Conservation (phyloP, 2,797 vertebrate genomes). For the Lepilemur ruficaudatus region DNA sequence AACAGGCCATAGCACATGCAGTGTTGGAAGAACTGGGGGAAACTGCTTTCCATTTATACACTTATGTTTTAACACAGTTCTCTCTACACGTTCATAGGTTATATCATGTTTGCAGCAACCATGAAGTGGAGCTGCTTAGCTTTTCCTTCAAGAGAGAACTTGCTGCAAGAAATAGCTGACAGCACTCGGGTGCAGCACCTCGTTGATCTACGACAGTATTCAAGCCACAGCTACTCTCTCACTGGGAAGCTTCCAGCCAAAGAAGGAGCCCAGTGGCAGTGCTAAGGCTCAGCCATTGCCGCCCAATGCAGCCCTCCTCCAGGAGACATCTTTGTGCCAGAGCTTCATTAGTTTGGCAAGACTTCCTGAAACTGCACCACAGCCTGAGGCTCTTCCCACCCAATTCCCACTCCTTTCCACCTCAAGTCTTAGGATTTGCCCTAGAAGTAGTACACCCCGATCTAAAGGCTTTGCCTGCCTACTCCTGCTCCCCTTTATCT, state of each 20-base stretch:
- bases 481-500: no score
- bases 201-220: not conserved
- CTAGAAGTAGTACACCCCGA: fast-evolving
- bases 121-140: not conserved
- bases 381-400: not conserved
- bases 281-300: not conserved
- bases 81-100: not conserved
- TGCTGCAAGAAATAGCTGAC: not conserved
- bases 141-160: not conserved
- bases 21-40: not conserved
- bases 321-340: not conserved
- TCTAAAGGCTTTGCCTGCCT: not conserved
- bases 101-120: not conserved
- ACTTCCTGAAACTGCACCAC: not conserved
- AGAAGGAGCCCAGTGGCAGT: not conserved
- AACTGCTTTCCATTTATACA: not conserved
- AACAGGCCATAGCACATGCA: not conserved
- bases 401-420: not conserved
- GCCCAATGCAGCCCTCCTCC: not conserved
- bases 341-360: not conserved
- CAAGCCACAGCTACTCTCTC: no score
- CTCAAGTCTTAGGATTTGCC: not conserved
- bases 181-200: not conserved
- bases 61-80: not conserved
- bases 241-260: not conserved